Conservation (phyloP, 92 coral and sea anemone species). For the Epizoanthus stellaris region DNA sequence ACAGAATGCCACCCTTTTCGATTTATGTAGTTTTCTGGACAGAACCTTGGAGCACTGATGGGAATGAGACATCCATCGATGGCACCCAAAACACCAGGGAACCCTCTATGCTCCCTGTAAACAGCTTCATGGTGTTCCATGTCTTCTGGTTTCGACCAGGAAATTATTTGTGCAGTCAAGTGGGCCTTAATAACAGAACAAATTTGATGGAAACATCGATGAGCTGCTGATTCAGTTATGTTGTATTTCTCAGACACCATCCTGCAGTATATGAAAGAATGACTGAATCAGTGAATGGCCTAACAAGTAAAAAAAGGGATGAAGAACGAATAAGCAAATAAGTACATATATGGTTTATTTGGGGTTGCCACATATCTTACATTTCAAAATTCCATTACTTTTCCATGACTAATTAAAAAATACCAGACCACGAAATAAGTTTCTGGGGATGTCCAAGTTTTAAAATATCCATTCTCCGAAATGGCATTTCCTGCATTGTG, state of each 20-base stretch:
- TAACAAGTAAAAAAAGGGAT: neutral
- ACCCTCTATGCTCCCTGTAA: conserved; percentile 1
- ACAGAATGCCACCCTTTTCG: conserved; percentile 47
- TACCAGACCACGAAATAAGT: too few species aligned
- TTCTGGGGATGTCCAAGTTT: too few species aligned
- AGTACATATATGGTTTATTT: too few species aligned
- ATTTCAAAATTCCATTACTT: too few species aligned
- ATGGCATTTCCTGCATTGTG: too few species aligned
- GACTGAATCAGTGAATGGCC: neutral
- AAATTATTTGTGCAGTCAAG: conserved; percentile 31
- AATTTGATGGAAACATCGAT: conserved; percentile 41
- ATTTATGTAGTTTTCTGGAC: conserved; percentile 33
- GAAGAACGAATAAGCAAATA: neutral
- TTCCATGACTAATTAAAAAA: too few species aligned
- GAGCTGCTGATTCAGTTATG: conserved; percentile 43
- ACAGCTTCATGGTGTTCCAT: conserved; percentile 23
- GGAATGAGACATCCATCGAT: conserved; percentile 45
- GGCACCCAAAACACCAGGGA: conserved; percentile 40
- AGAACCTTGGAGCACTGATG: conserved; percentile 13
- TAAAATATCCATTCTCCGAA: too few species aligned
- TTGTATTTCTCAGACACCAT: conserved; percentile 43
- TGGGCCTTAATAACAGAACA: conserved; percentile 36
- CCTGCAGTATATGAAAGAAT: conserved; percentile 13
- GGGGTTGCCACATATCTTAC: too few species aligned
- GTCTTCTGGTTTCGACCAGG: conserved; percentile 30